Evolutionary conservation across 1,140 invertebrate genomes (phyloP).

Genomic region (Brachionus paranguensis): DNA sequence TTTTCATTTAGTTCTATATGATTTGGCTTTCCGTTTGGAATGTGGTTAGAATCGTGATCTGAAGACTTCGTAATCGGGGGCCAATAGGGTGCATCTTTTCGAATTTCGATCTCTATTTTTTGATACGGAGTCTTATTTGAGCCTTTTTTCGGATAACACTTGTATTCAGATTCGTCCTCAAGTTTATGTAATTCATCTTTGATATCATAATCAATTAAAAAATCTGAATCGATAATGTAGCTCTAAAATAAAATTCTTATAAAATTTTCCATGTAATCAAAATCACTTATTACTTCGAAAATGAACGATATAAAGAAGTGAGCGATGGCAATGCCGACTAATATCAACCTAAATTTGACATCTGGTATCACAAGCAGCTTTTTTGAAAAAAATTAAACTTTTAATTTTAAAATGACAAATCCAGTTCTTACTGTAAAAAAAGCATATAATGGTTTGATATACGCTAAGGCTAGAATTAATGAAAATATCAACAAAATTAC

Average conservation of each 20-base stretch:
- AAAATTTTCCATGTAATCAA: neutral
- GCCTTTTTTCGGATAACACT: constrained; percentile 6
- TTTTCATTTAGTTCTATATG: neutral
- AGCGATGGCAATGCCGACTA: neutral
- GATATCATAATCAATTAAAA: constrained; percentile 15
- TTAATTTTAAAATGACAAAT: neutral
- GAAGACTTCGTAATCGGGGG: neutral
- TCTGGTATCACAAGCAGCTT: constrained; percentile 23
- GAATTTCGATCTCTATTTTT: constrained; percentile 27
- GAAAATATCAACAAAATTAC: constrained; percentile 12
- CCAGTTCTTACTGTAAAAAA: neutral
- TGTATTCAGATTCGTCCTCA: neutral
- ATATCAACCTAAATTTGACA: constrained; percentile 33
- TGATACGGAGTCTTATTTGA: constrained; percentile 32
- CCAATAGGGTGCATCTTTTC: neutral
- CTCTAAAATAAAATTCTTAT: neutral
- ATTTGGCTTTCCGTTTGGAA: neutral
- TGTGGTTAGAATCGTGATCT: neutral
- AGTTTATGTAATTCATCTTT: constrained; percentile 25
- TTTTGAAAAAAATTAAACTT: neutral
- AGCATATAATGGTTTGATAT: neutral
- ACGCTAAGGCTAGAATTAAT: neutral
- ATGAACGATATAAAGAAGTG: constrained; percentile 32
- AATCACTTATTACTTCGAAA: neutral
- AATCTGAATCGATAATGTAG: constrained; percentile 25